A percentile compares a stretch with the other conserved stretches of the same genome.
phyloP scores from a whole-genome alignment of 35 echinoderm and acorn worm species.

The Apostichopus japonicus region DNA sequence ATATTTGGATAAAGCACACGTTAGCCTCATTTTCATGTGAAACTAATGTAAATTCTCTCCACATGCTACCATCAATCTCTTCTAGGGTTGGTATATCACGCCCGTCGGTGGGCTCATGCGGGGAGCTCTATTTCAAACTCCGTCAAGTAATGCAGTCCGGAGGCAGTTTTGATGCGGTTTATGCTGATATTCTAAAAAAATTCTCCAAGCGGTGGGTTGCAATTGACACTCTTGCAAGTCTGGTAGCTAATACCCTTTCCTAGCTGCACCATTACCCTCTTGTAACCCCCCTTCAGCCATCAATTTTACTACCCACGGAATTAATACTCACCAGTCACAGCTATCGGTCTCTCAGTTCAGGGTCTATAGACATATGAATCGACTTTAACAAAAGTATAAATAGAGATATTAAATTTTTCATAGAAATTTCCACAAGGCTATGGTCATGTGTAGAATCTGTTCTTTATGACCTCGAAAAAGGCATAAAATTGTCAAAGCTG shows the following conservation, averaged over 20 bases:
- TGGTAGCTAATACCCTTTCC: conserved; percentile 40
- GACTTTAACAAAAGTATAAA: no score
- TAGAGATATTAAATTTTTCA: no score
- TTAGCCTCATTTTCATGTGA: no score
- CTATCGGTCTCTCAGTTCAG: no score
- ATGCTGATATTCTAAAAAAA: conserved; percentile 54
- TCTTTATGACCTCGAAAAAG: no score
- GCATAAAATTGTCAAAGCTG: no score
- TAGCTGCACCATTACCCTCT: conserved; percentile 18
- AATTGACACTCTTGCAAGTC: conserved; percentile 45
- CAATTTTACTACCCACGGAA: not conserved
- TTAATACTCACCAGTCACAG: not conserved
- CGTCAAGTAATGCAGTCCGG: conserved; percentile 39
- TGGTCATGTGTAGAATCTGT: no score
- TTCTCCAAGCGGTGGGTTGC: conserved; percentile 61
- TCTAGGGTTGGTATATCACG: conserved; percentile 54
- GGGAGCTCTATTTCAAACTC: conserved; percentile 53
- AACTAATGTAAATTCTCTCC: conserved; percentile 4
- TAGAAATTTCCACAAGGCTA: no score
- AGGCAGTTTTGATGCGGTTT: conserved; percentile 24
- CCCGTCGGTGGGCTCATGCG: conserved; percentile 56
- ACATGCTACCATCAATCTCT: conserved; percentile 32
- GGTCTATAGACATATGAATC: no score
- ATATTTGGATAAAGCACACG: no score
- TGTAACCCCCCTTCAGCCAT: conserved; percentile 25